Conservation (phyloP, 2,797 vertebrate genomes). For the Tragelaphus oryx region DNA sequence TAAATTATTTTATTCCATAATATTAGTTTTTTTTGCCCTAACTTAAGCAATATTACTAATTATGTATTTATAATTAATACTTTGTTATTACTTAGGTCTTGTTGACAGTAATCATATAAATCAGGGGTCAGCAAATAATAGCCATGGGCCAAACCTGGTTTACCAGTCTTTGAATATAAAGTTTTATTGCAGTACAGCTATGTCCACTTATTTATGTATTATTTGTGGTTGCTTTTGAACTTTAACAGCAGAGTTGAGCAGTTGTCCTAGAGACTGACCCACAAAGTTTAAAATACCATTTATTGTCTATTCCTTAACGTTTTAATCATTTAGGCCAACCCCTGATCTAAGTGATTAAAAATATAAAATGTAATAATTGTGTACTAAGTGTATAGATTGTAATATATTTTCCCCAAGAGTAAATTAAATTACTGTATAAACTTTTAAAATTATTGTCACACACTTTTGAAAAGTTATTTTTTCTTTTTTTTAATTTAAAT, state of each 20-base stretch:
- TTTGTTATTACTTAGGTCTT: neutral
- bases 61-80: neutral
- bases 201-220: neutral
- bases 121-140: neutral
- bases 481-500: neutral
- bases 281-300: neutral
- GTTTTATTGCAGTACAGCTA: neutral
- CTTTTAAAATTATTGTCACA: neutral
- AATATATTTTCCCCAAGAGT: neutral
- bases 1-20: neutral
- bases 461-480: neutral
- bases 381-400: neutral
- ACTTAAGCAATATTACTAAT: neutral
- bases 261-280: neutral
- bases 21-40: neutral
- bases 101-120: neutral
- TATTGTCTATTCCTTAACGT: neutral
- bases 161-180: neutral
- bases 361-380: neutral
- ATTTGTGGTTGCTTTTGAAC: neutral
- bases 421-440: neutral
- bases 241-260: neutral
- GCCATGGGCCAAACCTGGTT: neutral
- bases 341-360: neutral
- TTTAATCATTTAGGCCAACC: neutral